A percentile compares a stretch with the other conserved stretches of the same genome.
phyloP scores from a whole-genome alignment of 2,888 invertebrate species.

The Spatulosminthurus flaviceps region DNA sequence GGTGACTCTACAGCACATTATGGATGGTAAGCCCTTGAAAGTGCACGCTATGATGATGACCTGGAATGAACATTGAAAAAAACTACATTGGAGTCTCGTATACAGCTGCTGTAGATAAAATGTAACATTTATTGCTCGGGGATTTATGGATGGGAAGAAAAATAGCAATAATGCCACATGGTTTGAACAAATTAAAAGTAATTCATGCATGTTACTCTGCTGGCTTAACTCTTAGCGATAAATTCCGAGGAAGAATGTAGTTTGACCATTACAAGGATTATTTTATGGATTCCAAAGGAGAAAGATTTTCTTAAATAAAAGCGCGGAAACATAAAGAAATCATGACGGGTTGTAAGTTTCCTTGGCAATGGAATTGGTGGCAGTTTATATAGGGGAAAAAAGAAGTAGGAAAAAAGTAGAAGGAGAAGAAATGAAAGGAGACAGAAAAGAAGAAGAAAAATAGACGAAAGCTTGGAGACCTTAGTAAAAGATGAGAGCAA shows the following conservation, averaged over 20 bases:
- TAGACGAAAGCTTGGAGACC: slow-evolving; percentile 14
- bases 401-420: neutral
- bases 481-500: slow-evolving; percentile 41
- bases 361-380: slow-evolving; percentile 2
- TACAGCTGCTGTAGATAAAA: slow-evolving; percentile 14
- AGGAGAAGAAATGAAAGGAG: neutral
- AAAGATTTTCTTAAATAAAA: slow-evolving; percentile 23
- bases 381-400: neutral
- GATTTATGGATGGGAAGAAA: slow-evolving; percentile 32
- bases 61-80: neutral
- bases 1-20: neutral
- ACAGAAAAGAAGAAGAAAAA: slow-evolving; percentile 10
- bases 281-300: slow-evolving; percentile 35
- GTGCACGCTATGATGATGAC: neutral
- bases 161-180: slow-evolving; percentile 25
- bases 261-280: slow-evolving; percentile 35
- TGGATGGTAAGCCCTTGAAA: neutral
- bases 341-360: neutral
- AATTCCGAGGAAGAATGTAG: slow-evolving; percentile 28
- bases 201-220: slow-evolving; percentile 3
- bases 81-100: neutral
- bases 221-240: slow-evolving; percentile 16
- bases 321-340: slow-evolving; percentile 20
- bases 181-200: slow-evolving; percentile 24
- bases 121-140: slow-evolving; percentile 9